A percentile compares a stretch with the other conserved stretches of the same genome.
These are phyloP conservation scores for Catagonus wagneri DNA, from an alignment of 2,113 vertebrate species.

Conservation along the genomic window DNA sequence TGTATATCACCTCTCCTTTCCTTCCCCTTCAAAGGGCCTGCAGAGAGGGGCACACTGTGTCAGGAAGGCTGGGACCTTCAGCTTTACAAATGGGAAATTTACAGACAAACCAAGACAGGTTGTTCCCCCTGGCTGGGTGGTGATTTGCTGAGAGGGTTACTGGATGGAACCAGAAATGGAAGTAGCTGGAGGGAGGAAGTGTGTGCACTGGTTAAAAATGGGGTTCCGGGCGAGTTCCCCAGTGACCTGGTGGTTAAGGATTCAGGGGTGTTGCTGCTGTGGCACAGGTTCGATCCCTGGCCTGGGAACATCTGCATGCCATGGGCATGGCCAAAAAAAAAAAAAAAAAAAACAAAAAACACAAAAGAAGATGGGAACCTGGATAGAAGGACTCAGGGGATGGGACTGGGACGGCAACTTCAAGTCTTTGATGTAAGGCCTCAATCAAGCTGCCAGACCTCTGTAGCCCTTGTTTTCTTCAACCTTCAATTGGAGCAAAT, in stretches of 20 bases:
- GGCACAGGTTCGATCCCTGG: too few relatives aligned
- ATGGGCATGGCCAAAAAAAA: too few relatives aligned
- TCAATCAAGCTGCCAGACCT: not conserved
- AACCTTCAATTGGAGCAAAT: not conserved
- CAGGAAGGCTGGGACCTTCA: not conserved
- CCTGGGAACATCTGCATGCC: too few relatives aligned
- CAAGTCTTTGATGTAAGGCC: not conserved
- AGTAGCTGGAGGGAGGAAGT: not conserved
- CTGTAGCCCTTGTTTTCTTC: not conserved
- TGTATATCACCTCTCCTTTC: not conserved
- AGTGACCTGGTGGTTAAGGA: too few relatives aligned
- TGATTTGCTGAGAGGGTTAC: not conserved
- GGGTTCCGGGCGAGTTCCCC: not conserved
- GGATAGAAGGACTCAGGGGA: not conserved
- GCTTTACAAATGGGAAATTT: not conserved
- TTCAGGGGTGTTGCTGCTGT: too few relatives aligned
- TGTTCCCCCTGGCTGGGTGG: not conserved
- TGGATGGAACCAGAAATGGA: not conserved
- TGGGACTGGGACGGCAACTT: not conserved
- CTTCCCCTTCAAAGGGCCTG: rapidly evolving
- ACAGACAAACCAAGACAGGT: not conserved
- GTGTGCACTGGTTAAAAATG: rapidly evolving
- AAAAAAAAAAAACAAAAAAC: too few relatives aligned
- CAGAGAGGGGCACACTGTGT: not conserved
- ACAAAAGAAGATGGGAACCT: too few relatives aligned